Percentiles rank a stretch among this genome's conserved stretches.
Conservation (phyloP, 2,888 invertebrate genomes). For the Cistogaster globosa region DNA sequence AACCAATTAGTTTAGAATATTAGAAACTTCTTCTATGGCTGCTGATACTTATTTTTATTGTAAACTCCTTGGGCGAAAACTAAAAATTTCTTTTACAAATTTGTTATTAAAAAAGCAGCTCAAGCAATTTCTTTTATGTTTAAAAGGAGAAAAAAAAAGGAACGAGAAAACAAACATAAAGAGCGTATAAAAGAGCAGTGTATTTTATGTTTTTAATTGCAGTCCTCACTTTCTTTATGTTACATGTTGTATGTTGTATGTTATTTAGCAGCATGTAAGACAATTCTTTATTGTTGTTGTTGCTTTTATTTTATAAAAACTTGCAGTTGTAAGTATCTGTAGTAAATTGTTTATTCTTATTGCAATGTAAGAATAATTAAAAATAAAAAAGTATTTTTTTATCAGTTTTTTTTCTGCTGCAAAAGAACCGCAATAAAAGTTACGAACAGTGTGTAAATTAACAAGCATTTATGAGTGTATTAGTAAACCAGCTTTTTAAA, state of each 20-base stretch:
- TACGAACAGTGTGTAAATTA: conserved; percentile 39
- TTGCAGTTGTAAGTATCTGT: not conserved
- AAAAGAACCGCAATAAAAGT: conserved; percentile 18
- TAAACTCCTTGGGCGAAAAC: conserved; percentile 7
- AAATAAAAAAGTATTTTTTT: conserved; percentile 49
- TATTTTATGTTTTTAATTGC: conserved; percentile 4
- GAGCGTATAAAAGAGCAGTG: conserved; percentile 1
- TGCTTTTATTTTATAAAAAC: not conserved
- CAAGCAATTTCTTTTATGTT: conserved; percentile 25
- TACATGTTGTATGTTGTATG: conserved; percentile 16
- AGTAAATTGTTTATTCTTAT: conserved; percentile 11
- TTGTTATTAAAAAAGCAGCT: conserved; percentile 9
- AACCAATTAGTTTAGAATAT: conserved; percentile 1
- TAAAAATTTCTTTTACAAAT: not conserved
- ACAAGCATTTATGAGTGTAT: not conserved
- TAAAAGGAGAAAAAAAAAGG: not conserved
- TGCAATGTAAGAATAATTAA: conserved; percentile 44
- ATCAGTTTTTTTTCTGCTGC: conserved; percentile 1
- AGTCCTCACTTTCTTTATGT: conserved; percentile 49
- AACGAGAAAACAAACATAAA: not conserved
- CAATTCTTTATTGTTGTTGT: conserved; percentile 43
- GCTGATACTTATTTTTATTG: conserved; percentile 26
- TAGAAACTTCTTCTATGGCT: not conserved
- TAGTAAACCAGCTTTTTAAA: conserved; percentile 36
- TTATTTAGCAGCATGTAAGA: conserved; percentile 32